These are phyloP conservation scores for Julus scandinavius DNA, from an alignment of 2,888 invertebrate species.

Conservation along the genomic window DNA sequence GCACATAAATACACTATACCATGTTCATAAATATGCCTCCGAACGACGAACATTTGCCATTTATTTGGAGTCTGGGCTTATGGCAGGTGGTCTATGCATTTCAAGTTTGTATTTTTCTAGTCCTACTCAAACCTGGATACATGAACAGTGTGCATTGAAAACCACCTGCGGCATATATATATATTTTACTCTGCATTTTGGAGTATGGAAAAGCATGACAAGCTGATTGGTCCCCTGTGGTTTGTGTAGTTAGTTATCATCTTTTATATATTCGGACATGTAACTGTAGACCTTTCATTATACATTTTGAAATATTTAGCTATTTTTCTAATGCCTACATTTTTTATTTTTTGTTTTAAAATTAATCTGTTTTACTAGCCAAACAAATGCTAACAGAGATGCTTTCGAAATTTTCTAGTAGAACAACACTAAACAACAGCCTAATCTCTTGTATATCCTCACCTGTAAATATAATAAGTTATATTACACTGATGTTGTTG, in stretches of 20 bases:
- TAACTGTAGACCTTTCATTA: not conserved
- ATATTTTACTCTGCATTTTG: not conserved
- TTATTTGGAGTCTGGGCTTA: constrained; percentile 4
- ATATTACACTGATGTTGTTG: no score
- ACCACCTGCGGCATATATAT: constrained; percentile 18
- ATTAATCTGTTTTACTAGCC: not conserved
- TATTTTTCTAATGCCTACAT: not conserved
- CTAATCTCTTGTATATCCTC: no score
- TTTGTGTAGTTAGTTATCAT: constrained; percentile 7
- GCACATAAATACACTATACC: not conserved
- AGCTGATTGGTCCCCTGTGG: constrained; percentile 27
- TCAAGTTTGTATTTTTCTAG: not conserved
- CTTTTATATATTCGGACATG: not conserved
- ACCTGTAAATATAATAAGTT: no score
- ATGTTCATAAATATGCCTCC: constrained; percentile 20
- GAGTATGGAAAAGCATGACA: not conserved
- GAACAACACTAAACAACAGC: not conserved
- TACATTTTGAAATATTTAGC: not conserved
- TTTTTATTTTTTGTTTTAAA: not conserved
- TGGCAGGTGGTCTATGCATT: not conserved
- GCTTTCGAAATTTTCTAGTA: not conserved
- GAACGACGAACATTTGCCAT: constrained; percentile 16
- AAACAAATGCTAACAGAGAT: not conserved
- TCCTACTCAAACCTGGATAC: not conserved
- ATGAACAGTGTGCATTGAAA: not conserved